phyloP scores from a whole-genome alignment of 2,113 vertebrate species.

The Petromus typicus region DNA sequence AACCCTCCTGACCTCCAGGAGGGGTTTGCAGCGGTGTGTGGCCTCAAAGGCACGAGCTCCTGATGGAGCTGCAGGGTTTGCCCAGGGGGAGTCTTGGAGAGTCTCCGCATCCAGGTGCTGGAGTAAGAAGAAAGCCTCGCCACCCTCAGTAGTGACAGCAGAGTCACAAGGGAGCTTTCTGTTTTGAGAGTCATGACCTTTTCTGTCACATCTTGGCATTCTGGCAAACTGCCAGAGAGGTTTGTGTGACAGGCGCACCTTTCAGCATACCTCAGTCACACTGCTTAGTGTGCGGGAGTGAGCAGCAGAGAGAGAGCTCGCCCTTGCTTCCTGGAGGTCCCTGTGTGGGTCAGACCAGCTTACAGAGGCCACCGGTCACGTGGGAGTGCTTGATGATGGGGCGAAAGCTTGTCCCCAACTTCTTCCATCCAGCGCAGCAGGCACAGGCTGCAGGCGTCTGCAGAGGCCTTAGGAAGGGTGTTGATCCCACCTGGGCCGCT shows the following conservation, averaged over 20 bases:
- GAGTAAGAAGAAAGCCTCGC: constrained; percentile 7
- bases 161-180: constrained; percentile 54
- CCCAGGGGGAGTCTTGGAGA: not conserved
- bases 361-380: constrained; percentile 56
- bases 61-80: not conserved
- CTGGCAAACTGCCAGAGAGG: constrained; percentile 49
- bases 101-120: not conserved
- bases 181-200: constrained; percentile 58
- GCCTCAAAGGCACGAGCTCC: not conserved
- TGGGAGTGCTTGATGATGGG: constrained; percentile 42
- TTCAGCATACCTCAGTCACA: constrained; percentile 61
- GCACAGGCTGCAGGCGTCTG: not conserved
- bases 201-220: constrained; percentile 56
- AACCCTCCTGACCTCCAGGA: not conserved
- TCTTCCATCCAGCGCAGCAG: not conserved
- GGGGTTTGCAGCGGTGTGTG: not conserved
- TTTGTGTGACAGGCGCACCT: constrained; percentile 65
- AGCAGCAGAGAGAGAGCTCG: constrained; percentile 3
- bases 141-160: constrained; percentile 15
- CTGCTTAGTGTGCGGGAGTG: constrained; percentile 9
- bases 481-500: not conserved
- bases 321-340: not conserved
- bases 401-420: not conserved
- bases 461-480: not conserved
- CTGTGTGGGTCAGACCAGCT: constrained; percentile 43